Conservation (phyloP, 2,113 vertebrate genomes). For the Copsychus sechellarum region DNA sequence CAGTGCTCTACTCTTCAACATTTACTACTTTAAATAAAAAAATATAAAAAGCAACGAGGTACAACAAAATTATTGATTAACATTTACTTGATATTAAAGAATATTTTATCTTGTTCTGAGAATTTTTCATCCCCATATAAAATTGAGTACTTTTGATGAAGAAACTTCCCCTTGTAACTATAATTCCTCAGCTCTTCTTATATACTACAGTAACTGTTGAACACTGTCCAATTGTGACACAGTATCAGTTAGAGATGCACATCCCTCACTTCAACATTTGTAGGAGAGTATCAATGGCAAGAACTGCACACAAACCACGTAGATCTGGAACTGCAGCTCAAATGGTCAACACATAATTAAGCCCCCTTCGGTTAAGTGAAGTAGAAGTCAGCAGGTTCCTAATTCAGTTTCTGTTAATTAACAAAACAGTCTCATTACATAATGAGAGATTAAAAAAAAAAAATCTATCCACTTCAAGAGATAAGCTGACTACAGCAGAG, state of each 20-base stretch:
- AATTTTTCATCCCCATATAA: neutral
- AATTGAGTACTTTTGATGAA: neutral
- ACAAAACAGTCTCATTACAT: slow-evolving; percentile 9
- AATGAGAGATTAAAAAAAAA: neutral
- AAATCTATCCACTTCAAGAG: neutral
- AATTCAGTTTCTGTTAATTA: slow-evolving; percentile 35
- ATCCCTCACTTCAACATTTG: neutral
- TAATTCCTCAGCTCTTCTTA: neutral
- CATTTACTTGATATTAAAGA: neutral
- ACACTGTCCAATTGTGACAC: neutral
- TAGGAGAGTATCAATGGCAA: neutral
- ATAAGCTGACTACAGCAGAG: slow-evolving; percentile 27
- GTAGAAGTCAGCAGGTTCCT: slow-evolving; percentile 3
- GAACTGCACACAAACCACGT: neutral
- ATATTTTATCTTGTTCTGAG: neutral
- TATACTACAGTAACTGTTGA: neutral
- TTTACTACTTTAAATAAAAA: neutral
- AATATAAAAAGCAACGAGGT: neutral
- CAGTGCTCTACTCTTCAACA: neutral
- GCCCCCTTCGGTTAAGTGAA: neutral
- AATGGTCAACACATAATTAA: neutral
- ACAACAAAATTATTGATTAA: neutral
- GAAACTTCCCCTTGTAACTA: neutral
- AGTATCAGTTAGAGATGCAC: neutral
- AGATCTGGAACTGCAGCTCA: neutral